A percentile compares a stretch with the other conserved stretches of the same genome.
These are phyloP conservation scores for Catharus bicknelli DNA, from an alignment of 2,113 vertebrate species.

Conservation along the genomic window DNA sequence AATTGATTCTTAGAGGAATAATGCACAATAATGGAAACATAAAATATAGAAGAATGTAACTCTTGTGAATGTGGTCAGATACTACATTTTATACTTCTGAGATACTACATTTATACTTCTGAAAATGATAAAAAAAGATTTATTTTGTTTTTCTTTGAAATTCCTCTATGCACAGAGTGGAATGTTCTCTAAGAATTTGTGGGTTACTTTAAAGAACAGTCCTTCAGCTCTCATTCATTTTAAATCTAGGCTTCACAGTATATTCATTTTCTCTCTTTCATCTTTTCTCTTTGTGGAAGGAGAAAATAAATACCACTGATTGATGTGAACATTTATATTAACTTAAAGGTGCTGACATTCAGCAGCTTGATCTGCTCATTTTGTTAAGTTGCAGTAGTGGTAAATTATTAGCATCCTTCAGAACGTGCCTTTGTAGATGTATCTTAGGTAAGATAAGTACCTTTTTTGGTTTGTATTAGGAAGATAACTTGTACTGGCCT, in stretches of 20 bases:
- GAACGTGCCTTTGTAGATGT: neutral
- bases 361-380: neutral
- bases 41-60: conserved; percentile 28
- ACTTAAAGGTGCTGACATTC: neutral
- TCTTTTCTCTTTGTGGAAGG: conserved; percentile 1
- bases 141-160: conserved; percentile 42
- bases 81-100: conserved; percentile 9
- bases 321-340: conserved; percentile 1
- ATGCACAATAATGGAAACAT: conserved; percentile 27
- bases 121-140: conserved; percentile 25
- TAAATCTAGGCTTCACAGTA: neutral
- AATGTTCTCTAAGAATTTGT: conserved; percentile 28
- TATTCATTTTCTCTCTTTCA: neutral
- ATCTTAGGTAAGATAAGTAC: neutral
- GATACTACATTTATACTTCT: conserved; percentile 2
- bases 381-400: neutral
- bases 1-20: conserved; percentile 53
- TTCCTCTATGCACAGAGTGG: neutral
- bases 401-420: neutral
- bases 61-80: conserved; percentile 13
- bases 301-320: neutral
- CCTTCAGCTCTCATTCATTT: neutral
- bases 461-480: neutral
- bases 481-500: neutral
- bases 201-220: conserved; percentile 4